Evolutionary conservation across 1,140 invertebrate genomes (phyloP).

Genomic region (Drosophila prosaltans): DNA sequence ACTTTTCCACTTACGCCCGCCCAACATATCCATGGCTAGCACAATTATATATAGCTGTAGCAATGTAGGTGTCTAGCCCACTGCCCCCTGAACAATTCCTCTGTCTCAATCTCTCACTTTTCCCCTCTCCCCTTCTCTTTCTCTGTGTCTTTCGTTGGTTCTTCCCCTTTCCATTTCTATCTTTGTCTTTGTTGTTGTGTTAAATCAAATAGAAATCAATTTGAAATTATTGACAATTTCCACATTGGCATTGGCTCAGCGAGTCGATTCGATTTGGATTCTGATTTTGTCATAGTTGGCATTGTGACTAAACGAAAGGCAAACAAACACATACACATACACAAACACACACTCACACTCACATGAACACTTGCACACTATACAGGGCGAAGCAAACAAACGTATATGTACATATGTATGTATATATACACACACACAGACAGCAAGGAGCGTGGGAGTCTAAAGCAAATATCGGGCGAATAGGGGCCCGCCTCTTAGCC

Average conservation of each 20-base stretch:
- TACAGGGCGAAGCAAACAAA: slow-evolving; percentile 42
- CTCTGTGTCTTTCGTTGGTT: background rate
- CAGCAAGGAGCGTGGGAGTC: background rate
- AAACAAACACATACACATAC: slow-evolving; percentile 51
- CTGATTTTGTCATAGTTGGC: slow-evolving; percentile 68
- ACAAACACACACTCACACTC: slow-evolving; percentile 32
- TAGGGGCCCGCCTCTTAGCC: slow-evolving; percentile 15
- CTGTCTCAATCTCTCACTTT: background rate
- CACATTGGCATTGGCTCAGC: slow-evolving; percentile 76
- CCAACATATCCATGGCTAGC: slow-evolving; percentile 9
- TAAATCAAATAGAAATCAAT: slow-evolving; percentile 83
- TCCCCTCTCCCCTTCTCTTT: background rate
- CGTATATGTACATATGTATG: background rate
- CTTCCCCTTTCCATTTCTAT: slow-evolving; percentile 7
- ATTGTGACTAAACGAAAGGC: slow-evolving; percentile 71
- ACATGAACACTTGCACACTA: background rate
- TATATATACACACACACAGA: slow-evolving; percentile 25
- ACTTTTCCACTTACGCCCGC: slow-evolving; percentile 60
- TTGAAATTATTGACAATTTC: slow-evolving; percentile 83
- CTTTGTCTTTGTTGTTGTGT: slow-evolving; percentile 57
- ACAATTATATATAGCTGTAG: slow-evolving; percentile 50
- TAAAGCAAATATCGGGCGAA: slow-evolving; percentile 12
- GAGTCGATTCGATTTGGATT: slow-evolving; percentile 55
- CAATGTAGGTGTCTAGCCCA: slow-evolving; percentile 35
- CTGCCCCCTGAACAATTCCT: background rate